Evolutionary conservation across 2,888 invertebrate genomes (phyloP).

Genomic region (Heliconius hortense): DNA sequence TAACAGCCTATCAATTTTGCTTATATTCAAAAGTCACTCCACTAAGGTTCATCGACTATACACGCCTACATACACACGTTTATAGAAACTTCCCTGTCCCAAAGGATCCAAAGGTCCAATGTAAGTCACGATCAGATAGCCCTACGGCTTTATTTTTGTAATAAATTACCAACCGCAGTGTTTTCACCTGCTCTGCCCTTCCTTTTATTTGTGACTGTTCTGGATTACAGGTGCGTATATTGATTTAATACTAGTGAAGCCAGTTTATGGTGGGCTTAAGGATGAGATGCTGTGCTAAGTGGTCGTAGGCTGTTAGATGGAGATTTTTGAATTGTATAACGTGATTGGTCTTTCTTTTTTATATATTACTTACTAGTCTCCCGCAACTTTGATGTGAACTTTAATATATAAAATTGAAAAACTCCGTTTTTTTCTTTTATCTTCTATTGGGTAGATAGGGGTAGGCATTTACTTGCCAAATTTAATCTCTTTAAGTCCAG

Average conservation of each 20-base stretch:
- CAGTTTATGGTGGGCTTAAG: neutral
- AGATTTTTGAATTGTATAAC: neutral
- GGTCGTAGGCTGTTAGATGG: neutral
- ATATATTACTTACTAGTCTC: too few species aligned
- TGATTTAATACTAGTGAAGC: constrained; percentile 36
- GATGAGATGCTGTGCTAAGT: neutral
- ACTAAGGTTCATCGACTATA: neutral
- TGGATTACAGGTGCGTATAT: constrained; percentile 43
- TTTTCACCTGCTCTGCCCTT: constrained; percentile 43
- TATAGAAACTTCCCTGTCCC: constrained; percentile 25
- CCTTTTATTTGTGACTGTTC: constrained; percentile 43
- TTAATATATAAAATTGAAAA: too few species aligned
- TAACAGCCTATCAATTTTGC: neutral
- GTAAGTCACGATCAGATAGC: constrained; percentile 47
- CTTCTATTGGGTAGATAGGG: too few species aligned
- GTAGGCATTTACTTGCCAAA: too few species aligned
- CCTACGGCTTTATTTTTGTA: constrained; percentile 47
- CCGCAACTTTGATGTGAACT: too few species aligned
- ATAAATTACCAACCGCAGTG: constrained; percentile 47
- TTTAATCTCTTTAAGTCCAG: too few species aligned
- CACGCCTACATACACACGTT: neutral
- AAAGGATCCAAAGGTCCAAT: constrained; percentile 39
- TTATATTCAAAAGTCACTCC: neutral
- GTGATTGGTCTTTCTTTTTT: neutral
- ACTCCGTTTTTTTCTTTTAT: too few species aligned